Evolutionary conservation across 2,797 vertebrate genomes (phyloP).

Genomic region (Moxostoma hubbsi): DNA sequence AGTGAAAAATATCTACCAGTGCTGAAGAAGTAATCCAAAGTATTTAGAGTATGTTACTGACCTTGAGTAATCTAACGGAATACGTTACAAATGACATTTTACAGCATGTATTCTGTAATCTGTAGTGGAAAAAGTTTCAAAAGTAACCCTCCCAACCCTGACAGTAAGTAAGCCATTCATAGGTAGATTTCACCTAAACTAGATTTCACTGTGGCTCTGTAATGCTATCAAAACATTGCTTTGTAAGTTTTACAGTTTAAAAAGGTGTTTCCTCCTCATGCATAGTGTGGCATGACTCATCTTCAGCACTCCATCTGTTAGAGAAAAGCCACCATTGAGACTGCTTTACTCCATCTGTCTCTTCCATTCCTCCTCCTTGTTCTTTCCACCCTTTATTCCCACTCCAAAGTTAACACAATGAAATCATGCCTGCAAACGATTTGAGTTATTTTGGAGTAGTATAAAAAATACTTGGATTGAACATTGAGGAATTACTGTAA

Average conservation of each 20-base stretch:
- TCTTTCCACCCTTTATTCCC: neutral
- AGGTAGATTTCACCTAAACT: too few species aligned
- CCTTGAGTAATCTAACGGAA: too few species aligned
- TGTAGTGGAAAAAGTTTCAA: too few species aligned
- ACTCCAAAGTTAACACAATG: neutral
- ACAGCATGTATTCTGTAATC: too few species aligned
- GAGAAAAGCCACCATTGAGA: conserved; percentile 1
- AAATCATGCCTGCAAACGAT: neutral
- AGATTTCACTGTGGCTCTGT: too few species aligned
- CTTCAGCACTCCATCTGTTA: conserved; percentile 16
- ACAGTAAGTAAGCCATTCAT: too few species aligned
- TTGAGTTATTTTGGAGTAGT: neutral
- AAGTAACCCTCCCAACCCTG: too few species aligned
- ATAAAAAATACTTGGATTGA: neutral
- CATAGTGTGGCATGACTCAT: conserved; percentile 25
- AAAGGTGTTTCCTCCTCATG: neutral
- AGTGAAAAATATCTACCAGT: too few species aligned
- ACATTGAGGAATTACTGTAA: neutral
- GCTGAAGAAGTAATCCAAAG: too few species aligned
- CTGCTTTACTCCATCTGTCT: conserved; percentile 42
- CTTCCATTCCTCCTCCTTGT: neutral
- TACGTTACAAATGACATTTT: too few species aligned
- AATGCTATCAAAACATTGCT: too few species aligned
- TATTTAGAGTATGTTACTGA: too few species aligned
- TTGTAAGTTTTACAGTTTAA: neutral